These are phyloP conservation scores for Galaxea fascicularis DNA, from an alignment of 92 coral and sea anemone species.

Conservation along the genomic window DNA sequence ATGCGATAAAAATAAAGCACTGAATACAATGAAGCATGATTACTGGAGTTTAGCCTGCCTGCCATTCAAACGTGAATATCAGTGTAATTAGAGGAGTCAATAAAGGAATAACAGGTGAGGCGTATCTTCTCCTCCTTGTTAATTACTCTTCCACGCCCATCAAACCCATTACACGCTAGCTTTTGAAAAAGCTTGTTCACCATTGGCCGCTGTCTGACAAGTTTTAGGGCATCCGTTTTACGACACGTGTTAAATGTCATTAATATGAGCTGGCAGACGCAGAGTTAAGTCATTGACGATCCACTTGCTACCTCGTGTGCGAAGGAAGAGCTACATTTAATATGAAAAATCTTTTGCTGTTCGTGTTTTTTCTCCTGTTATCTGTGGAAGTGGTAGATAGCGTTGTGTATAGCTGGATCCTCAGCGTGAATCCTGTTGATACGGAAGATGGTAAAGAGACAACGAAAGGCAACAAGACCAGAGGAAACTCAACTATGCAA, in stretches of 20 bases:
- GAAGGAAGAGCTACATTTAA: background rate
- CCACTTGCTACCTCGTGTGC: slow-evolving; percentile 32
- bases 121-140: slow-evolving; percentile 89
- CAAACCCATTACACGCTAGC: slow-evolving; percentile 44
- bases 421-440: slow-evolving; percentile 74
- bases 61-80: slow-evolving; percentile 26
- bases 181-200: slow-evolving; percentile 12
- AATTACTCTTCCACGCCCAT: slow-evolving; percentile 95
- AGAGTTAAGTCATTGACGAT: slow-evolving; percentile 36
- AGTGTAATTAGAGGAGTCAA: slow-evolving; percentile 77
- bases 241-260: slow-evolving; percentile 89
- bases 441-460: slow-evolving; percentile 31
- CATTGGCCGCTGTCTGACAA: slow-evolving; percentile 67
- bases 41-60: background rate
- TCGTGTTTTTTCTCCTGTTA: slow-evolving; percentile 48
- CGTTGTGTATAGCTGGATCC: slow-evolving; percentile 90
- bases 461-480: slow-evolving; percentile 30
- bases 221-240: slow-evolving; percentile 60
- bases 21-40: background rate
- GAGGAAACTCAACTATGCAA: slow-evolving; percentile 28
- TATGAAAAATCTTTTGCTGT: slow-evolving; percentile 62
- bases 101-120: slow-evolving; percentile 75
- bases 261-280: slow-evolving; percentile 42
- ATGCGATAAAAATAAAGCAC: background rate
- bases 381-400: slow-evolving; percentile 63